Percentiles rank a stretch among this genome's conserved stretches.
Conservation (phyloP, 2,888 invertebrate genomes). For the Diaphora mendica region DNA sequence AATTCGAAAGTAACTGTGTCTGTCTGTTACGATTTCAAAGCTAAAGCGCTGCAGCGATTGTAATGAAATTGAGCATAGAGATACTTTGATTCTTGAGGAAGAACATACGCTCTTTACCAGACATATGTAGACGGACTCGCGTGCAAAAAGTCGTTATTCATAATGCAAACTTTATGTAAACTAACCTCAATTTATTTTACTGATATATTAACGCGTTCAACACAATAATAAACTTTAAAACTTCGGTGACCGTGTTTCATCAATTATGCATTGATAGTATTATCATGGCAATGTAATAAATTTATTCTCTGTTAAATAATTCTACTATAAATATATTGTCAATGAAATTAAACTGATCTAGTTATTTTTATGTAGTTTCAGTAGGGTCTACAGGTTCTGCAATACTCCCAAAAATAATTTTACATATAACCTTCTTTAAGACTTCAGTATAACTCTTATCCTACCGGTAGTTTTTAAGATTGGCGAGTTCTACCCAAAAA, state of each 20-base stretch:
- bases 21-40: too few relatives aligned
- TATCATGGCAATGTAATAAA: background rate
- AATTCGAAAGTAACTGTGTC: too few relatives aligned
- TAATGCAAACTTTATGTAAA: background rate
- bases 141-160: background rate
- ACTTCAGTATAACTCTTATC: background rate
- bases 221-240: background rate
- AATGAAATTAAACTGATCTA: background rate
- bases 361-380: background rate
- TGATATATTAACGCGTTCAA: background rate
- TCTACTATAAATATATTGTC: background rate
- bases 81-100: too few relatives aligned
- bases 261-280: background rate
- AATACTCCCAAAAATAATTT: background rate
- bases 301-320: background rate
- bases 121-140: too few relatives aligned
- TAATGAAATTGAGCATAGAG: too few relatives aligned
- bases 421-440: background rate
- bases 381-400: background rate
- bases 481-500: background rate
- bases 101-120: too few relatives aligned
- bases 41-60: too few relatives aligned
- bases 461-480: background rate
- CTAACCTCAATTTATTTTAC: background rate
- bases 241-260: background rate